Base-by-base conservation (phyloP, 2,888 invertebrate species). In the Eupeodes latifasciatus region DNA sequence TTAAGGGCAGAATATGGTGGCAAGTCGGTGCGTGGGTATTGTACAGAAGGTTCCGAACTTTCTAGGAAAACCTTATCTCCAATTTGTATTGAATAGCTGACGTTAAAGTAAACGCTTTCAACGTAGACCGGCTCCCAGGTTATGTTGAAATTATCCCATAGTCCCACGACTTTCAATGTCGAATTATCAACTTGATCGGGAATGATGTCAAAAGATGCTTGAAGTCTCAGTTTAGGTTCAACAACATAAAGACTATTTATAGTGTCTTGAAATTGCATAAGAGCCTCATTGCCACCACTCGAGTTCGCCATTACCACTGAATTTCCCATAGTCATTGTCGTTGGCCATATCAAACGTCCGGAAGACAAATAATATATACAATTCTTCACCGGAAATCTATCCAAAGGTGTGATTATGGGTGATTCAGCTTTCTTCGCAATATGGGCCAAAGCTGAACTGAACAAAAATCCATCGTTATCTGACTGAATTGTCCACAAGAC, bases 341-440 rank as follows among this genome's bases (percentile, higher is more conserved):
- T 96, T 1, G 98, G 94, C 98, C 98, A 98, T 72, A 98, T 94
- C 36, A 99, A 94, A 0, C 97, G 96, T 53, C 96, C 96, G 89
- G 97, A 96, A 89, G 97, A 96, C 92, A 97, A 97, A 94, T 97
- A 97, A 90, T 96, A 96, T 36, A 97, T 93, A 7, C 97, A 97
- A 90, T 96, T 95, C 76, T n/a, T 12, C 0, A 66, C 75, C 0
- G 69, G 40, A 53, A 69, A 72, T 1, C 53, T 69, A 94, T 93
- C 59, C 94, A 91, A 82, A 94, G 94, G 0, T 93, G 91, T 57
- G 94, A 90, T 47, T 93, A 93, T 1, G 93, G 85, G 72, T 66
- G 83, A 11, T 64, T 76, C 64, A 61, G 67, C 36, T 14, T 71
- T 61, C 10, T 27, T 59, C 11, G 49, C 14, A 12, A 64, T 16